A percentile compares a stretch with the other conserved stretches of the same genome.
Conservation (phyloP, 2,113 vertebrate genomes). For the Naja naja region DNA sequence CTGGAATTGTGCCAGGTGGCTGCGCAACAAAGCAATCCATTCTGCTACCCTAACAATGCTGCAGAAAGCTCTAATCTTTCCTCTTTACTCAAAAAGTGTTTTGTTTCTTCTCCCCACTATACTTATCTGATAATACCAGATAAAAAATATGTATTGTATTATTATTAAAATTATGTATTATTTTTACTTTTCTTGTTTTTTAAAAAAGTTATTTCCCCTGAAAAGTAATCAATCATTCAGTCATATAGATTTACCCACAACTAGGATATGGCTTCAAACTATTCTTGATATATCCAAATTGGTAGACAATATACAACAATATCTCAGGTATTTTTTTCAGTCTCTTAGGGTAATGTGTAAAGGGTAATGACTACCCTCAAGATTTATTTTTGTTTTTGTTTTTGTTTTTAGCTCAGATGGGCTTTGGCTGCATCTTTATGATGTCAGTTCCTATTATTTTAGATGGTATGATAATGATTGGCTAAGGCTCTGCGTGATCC, state of each 20-base stretch:
- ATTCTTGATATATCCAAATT: background rate
- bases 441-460: constrained; percentile 5
- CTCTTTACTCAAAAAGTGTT: background rate
- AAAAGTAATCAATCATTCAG: background rate
- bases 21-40: background rate
- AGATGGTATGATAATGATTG: background rate
- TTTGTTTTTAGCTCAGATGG: background rate
- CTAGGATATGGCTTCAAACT: background rate
- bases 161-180: background rate
- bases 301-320: background rate
- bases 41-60: background rate
- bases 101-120: background rate
- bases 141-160: background rate
- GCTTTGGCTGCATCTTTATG: background rate
- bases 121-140: background rate
- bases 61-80: background rate
- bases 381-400: background rate
- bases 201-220: background rate
- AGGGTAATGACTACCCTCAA: background rate
- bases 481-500: background rate
- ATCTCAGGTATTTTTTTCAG: background rate
- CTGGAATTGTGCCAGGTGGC: background rate
- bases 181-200: background rate
- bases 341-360: background rate
- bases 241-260: background rate